Conservation (phyloP, 2,113 vertebrate genomes). For the Ageneiosus marmoratus region DNA sequence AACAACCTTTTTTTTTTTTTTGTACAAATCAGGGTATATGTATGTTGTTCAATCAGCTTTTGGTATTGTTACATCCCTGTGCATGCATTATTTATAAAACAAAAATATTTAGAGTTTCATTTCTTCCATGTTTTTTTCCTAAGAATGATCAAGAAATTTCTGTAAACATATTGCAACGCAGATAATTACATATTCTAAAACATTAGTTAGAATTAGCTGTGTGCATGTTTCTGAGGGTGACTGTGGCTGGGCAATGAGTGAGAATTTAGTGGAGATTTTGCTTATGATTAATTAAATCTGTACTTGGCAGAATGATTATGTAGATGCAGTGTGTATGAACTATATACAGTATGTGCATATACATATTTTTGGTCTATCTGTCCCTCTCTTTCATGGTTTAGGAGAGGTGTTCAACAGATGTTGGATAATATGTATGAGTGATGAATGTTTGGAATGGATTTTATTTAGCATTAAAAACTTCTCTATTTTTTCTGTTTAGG, state of each 20-base stretch:
- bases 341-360: too few relatives aligned
- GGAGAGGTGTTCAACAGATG: neutral
- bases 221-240: neutral
- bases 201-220: too few relatives aligned
- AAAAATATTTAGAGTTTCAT: too few relatives aligned
- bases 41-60: too few relatives aligned
- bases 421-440: neutral
- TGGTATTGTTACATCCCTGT: too few relatives aligned
- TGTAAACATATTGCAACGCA: neutral
- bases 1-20: too few relatives aligned
- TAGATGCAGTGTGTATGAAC: neutral
- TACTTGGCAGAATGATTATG: neutral
- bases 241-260: neutral
- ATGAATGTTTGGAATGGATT: neutral
- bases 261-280: neutral
- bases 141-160: neutral
- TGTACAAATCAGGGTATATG: too few relatives aligned
- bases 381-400: neutral
- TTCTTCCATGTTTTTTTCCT: neutral
- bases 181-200: neutral
- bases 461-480: neutral
- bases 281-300: neutral
- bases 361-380: too few relatives aligned
- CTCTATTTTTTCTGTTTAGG: conserved; percentile 65
- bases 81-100: neutral